Conservation (phyloP, 2,113 vertebrate species). For the Ptychochromis oligacanthus region DNA sequence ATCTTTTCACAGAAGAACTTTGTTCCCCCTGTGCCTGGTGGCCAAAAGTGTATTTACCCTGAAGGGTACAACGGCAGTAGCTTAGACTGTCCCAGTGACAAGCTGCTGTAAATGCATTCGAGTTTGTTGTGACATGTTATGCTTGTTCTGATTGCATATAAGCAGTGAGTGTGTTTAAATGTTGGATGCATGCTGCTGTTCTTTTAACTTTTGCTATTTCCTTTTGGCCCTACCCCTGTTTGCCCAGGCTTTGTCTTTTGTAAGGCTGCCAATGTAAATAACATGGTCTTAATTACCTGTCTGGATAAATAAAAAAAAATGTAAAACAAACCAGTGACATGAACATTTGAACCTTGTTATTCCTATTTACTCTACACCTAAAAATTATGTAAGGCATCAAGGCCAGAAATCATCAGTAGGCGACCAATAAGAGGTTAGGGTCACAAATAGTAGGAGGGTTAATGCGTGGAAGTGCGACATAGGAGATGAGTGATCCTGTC, state of each 20-base stretch:
- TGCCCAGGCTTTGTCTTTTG: not conserved
- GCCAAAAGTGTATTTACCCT: not conserved
- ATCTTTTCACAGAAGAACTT: not conserved
- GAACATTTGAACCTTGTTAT: not conserved
- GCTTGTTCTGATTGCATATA: not conserved
- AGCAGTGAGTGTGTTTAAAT: not conserved
- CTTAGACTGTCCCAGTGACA: not conserved
- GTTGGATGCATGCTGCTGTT: not conserved
- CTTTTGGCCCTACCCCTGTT: not conserved
- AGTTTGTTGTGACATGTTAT: not conserved
- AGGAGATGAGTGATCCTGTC: conserved; percentile 4
- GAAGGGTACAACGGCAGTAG: not conserved
- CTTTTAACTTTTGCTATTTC: not conserved
- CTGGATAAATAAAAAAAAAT: not conserved
- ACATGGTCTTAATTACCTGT: no score
- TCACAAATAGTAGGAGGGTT: not conserved
- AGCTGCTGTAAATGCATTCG: not conserved
- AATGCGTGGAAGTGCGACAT: conserved; percentile 5
- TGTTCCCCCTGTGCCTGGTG: not conserved
- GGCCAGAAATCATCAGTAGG: not conserved
- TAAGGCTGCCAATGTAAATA: not conserved
- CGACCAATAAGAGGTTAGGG: not conserved
- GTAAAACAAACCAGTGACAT: not conserved
- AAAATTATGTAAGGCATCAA: not conserved
- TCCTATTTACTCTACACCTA: not conserved